Evolutionary conservation across 2,797 vertebrate species (phyloP).

Genomic region (Morus bassanus): DNA sequence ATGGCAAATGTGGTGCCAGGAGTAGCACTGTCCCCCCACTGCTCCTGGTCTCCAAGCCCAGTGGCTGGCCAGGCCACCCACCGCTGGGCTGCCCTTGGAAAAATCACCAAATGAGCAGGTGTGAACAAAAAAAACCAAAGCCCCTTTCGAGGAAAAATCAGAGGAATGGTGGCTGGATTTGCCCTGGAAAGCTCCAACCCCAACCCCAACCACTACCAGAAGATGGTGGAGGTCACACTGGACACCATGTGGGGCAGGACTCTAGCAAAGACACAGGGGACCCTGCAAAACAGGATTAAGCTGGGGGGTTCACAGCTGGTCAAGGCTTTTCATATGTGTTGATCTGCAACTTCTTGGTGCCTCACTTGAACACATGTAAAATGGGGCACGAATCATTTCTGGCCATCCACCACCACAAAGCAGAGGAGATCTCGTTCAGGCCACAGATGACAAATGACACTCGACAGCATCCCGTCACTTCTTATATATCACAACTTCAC

Average conservation of each 20-base stretch:
- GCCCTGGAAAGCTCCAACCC: neutral
- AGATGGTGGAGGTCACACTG: neutral
- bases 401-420: neutral
- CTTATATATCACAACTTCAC: neutral
- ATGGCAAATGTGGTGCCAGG: neutral
- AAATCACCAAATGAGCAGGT: neutral
- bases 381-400: rapidly evolving
- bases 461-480: neutral
- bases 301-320: neutral
- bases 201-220: neutral
- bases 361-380: neutral
- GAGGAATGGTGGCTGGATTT: neutral
- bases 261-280: neutral
- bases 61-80: neutral
- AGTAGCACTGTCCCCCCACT: neutral
- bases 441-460: neutral
- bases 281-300: neutral
- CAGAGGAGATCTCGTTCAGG: neutral
- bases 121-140: neutral
- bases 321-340: neutral
- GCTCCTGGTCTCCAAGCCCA: neutral
- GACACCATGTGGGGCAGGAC: rapidly evolving
- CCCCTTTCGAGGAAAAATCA: neutral
- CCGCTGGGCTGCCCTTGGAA: neutral
- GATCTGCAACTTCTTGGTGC: neutral